Evolutionary conservation across 2,113 vertebrate species (phyloP), one percentile per base, ranked within the genome.

Genomic region (Phalacrocorax brasilianus): DNA sequence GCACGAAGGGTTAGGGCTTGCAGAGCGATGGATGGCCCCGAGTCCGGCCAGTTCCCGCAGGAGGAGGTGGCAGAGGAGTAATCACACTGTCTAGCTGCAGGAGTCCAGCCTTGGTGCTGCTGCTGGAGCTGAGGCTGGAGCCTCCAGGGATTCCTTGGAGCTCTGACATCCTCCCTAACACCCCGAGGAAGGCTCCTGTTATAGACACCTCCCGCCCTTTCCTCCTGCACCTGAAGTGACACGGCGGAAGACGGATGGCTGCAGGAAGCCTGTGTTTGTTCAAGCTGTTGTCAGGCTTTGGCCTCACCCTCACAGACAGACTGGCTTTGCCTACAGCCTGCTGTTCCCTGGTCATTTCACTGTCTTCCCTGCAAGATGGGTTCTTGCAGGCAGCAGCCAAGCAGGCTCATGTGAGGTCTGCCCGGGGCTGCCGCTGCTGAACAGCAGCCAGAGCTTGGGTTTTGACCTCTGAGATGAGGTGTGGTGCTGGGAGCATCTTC

Each of bases 21-120:
- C 1, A 6, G 28, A 14, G 61, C 2, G 50, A 30, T 16, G 80
- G 61, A 4, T 26, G 49, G 30, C 73, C 8, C 0, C 0, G 0
- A 45, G 47, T 53, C 71, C 4, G 14, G 67, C 28, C n/a, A 3
- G n/a, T 20, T 76, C 40, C 45, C 22, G 40, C 40, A 8, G 47
- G 40, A 81, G 73, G 55, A 77, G 40, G 47, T 38, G 72, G 52
- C 32, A 8, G 88, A 66, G 59, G 52, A 73, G 22, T 20, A 20
- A 26, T 47, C 27, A 4, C 32, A 1, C 12, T 24, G 24, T 27
- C 58, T 24, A 26, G 15, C 21, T 52, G 63, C 44, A 22, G 67
- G 35, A 6, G 1, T 42, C 58, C 13, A 8, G 5, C 38, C 12
- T 28, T 1, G 1, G 58, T 59, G 49, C 32, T 2, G 0, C 63